These are phyloP conservation scores for Drosophila bipectinata DNA, from an alignment of 1,140 invertebrate species.

Conservation along the genomic window DNA sequence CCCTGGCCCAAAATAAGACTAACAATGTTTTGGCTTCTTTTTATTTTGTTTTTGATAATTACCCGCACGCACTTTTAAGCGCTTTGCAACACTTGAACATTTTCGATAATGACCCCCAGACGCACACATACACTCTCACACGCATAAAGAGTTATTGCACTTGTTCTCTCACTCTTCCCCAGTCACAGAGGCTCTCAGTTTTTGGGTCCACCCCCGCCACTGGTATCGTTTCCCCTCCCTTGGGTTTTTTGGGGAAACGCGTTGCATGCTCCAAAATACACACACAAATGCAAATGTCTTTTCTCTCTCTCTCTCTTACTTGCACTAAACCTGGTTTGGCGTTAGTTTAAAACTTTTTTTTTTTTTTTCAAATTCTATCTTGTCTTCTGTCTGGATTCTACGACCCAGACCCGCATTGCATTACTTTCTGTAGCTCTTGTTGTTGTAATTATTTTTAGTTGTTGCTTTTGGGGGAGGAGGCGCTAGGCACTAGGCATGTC, in stretches of 20 bases:
- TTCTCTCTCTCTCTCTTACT: conserved; percentile 37
- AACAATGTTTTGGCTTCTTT: neutral
- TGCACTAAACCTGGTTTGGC: conserved; percentile 43
- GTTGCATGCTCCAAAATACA: conserved; percentile 75
- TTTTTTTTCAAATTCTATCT: conserved; percentile 71
- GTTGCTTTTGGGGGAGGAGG: neutral
- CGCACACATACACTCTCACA: neutral
- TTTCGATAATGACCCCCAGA: conserved; percentile 50
- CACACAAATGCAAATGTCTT: conserved; percentile 27
- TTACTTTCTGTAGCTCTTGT: conserved; percentile 27
- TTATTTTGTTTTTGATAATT: conserved; percentile 39
- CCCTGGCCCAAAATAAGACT: conserved; percentile 11
- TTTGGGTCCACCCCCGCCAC: conserved; percentile 4
- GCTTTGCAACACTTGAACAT: conserved; percentile 54
- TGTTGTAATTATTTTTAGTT: conserved; percentile 9
- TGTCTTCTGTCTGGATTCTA: conserved; percentile 57
- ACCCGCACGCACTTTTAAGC: conserved; percentile 31
- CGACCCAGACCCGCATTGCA: conserved; percentile 74
- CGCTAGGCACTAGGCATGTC: neutral
- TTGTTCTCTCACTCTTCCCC: conserved; percentile 49
- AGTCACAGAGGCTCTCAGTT: conserved; percentile 4
- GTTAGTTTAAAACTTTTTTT: conserved; percentile 81
- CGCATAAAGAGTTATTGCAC: conserved; percentile 41
- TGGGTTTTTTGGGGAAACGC: conserved; percentile 69
- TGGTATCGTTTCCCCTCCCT: conserved; percentile 14